Conservation (phyloP, 2,888 invertebrate genomes). For the Lucinisca nassula region DNA sequence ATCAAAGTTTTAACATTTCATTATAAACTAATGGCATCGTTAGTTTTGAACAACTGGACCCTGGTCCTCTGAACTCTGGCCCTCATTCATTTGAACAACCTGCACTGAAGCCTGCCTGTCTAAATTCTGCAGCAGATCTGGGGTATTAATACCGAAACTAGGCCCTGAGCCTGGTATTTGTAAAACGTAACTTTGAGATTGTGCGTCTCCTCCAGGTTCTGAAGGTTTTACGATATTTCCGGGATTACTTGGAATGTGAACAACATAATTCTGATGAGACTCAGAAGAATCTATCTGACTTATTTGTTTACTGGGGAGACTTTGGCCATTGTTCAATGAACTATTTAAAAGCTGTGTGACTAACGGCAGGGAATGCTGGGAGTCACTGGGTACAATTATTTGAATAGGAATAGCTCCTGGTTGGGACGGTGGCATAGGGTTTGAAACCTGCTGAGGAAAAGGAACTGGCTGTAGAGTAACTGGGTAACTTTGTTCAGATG, state of each 20-base stretch:
- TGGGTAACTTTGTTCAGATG: constrained; percentile 20
- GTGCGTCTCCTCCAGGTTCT: constrained; percentile 45
- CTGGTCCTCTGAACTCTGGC: neutral
- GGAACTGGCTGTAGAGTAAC: constrained; percentile 6
- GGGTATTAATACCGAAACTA: neutral
- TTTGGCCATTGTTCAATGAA: constrained; percentile 37
- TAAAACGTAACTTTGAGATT: constrained; percentile 56
- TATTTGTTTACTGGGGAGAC: neutral
- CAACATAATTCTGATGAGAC: constrained; percentile 57
- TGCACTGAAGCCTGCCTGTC: neutral
- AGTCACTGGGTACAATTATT: constrained; percentile 66
- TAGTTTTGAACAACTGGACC: no score
- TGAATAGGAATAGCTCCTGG: constrained; percentile 66
- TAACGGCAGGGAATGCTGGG: constrained; percentile 62
- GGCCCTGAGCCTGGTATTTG: constrained; percentile 58
- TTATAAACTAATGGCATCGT: no score
- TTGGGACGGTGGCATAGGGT: constrained; percentile 8
- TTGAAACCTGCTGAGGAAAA: constrained; percentile 7
- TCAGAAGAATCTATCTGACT: constrained; percentile 4
- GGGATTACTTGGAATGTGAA: constrained; percentile 64
- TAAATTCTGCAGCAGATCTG: constrained; percentile 1
- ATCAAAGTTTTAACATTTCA: no score
- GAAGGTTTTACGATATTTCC: constrained; percentile 45
- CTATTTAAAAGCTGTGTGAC: constrained; percentile 66
- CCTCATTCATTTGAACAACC: neutral